These are phyloP conservation scores for Xiphorhynchus elegans DNA, from an alignment of 2,113 vertebrate genomes.

Conservation along the genomic window DNA sequence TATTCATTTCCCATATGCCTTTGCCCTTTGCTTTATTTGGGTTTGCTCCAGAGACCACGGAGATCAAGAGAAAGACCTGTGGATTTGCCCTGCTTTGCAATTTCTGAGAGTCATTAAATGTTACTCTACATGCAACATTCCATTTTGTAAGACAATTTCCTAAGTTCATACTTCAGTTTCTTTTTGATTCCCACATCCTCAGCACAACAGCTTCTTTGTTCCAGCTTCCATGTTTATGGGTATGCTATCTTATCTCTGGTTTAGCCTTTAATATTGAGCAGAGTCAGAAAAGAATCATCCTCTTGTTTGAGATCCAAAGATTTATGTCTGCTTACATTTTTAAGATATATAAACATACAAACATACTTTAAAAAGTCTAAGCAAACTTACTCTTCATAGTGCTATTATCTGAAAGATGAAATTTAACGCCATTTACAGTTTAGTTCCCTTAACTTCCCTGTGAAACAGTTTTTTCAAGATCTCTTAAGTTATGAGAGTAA, in stretches of 20 bases:
- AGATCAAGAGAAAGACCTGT: conserved; percentile 24
- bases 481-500: neutral
- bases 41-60: neutral
- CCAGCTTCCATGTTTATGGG: conserved; percentile 1
- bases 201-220: conserved; percentile 49
- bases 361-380: neutral
- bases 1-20: neutral
- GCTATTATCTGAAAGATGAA: neutral
- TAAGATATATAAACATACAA: conserved; percentile 28
- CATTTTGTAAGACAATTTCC: conserved; percentile 24
- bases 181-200: conserved; percentile 32
- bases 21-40: neutral
- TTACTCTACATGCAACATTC: neutral
- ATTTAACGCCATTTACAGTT: neutral
- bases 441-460: neutral
- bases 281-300: conserved; percentile 33
- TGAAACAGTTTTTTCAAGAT: neutral
- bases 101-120: neutral
- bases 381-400: neutral
- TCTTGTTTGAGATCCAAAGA: conserved; percentile 30
- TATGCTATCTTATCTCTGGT: conserved; percentile 50
- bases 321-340: conserved; percentile 26
- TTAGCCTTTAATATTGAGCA: conserved; percentile 49
- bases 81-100: neutral
- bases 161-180: neutral